Base-by-base conservation (phyloP, 1,140 invertebrate genomes). In the Brachionus plicatilis region DNA sequence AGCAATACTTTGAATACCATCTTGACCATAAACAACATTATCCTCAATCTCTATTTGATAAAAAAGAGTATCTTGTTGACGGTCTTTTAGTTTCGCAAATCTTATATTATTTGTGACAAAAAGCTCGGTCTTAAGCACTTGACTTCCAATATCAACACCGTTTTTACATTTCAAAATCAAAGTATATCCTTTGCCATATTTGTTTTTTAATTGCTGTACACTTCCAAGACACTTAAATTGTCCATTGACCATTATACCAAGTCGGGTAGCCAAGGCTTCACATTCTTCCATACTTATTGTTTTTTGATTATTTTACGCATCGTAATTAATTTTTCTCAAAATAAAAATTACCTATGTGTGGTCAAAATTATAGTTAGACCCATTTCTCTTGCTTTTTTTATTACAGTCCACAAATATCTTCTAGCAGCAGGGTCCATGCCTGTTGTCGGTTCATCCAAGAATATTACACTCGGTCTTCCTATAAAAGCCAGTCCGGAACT, bases 401-500 rank as follows among this genome's bases (percentile, higher is more conserved):
- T 68, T 14, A 87, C 85, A 78, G 88, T 86, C 90, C 90, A 91
- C 82, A 91, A 86, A 83, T 89, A 87, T 80, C 90, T 80, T 47
- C 90, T 86, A 33, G 90, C 88, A 9, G 90, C 88, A 14, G 91
- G 91, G 85, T 91, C 91, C 87, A 91, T 90, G 2, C 90, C 90
- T 43, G 89, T 90, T 2, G 90, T 90, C 37, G 90, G 90, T 84
- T 91, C 90, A 86, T 91, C 90, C 45, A 90, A 86, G 47, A 90
- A 86, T 1, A 90, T 84, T 68, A 90, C 86, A 29, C 88, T 86
- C 14, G 90, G 90, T 83, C 88, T 88, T 6, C 90, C 90, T 88
- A 96, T 92, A 33, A 98, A 89, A 8, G 96, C 94, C 68, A 99
- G 93, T 0, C 96, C 96, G 53, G 96, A 95, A 86, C 94, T 97